Conservation (phyloP, 2,888 invertebrate genomes). For the Agonopterix arenella region DNA sequence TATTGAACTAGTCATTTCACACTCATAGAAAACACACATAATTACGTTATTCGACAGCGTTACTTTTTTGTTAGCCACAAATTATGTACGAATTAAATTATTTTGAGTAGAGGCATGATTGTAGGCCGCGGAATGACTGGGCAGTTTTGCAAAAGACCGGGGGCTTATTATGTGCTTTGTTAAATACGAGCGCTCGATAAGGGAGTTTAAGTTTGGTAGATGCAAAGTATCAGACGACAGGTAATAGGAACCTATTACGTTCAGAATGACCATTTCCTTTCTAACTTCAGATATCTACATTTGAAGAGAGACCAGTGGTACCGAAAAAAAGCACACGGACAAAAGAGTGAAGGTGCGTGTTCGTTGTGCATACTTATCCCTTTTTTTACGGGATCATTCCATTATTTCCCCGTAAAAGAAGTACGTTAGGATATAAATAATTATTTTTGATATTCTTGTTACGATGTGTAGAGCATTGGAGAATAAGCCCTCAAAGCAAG, state of each 20-base stretch:
- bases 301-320: too few relatives aligned
- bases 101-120: conserved; percentile 63
- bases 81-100: conserved; percentile 68
- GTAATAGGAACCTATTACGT: too few relatives aligned
- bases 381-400: too few relatives aligned
- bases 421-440: neutral
- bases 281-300: too few relatives aligned
- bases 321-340: too few relatives aligned
- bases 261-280: too few relatives aligned
- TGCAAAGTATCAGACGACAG: too few relatives aligned
- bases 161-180: neutral
- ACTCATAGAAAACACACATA: conserved; percentile 64
- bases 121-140: conserved; percentile 50
- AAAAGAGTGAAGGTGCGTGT: too few relatives aligned
- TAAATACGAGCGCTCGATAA: too few relatives aligned
- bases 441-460: neutral
- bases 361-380: too few relatives aligned
- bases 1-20: conserved; percentile 71
- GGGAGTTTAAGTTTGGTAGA: too few relatives aligned
- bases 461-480: neutral
- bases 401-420: too few relatives aligned
- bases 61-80: conserved; percentile 52
- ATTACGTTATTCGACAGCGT: conserved; percentile 65
- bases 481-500: neutral
- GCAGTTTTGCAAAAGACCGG: conserved; percentile 28